Evolutionary conservation across 2,797 vertebrate genomes (phyloP).

Genomic region (Huso huso): DNA sequence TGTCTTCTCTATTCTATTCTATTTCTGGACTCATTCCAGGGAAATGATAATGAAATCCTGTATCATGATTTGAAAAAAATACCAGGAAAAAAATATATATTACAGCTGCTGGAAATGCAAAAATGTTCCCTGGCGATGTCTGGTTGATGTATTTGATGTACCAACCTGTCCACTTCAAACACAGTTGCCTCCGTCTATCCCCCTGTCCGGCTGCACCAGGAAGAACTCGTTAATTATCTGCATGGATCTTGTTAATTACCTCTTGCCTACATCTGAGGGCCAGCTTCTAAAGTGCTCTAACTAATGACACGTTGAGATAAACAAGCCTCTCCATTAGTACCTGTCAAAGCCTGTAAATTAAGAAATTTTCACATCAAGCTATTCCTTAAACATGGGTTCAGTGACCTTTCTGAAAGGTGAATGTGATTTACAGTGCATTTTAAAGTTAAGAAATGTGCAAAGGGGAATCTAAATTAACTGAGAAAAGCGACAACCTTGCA

Average conservation of each 20-base stretch:
- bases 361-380: constrained; percentile 68
- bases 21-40: no score
- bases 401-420: neutral
- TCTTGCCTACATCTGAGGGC: constrained; percentile 72
- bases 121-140: no score
- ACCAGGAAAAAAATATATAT: no score
- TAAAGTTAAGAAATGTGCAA: neutral
- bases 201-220: constrained; percentile 14
- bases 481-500: no score
- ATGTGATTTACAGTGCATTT: constrained; percentile 7
- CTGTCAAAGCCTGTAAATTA: constrained; percentile 73
- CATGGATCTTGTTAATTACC: constrained; percentile 84
- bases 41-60: no score
- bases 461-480: constrained; percentile 3
- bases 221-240: constrained; percentile 80
- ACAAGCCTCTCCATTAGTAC: constrained; percentile 74
- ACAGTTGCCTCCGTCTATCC: constrained; percentile 30
- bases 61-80: no score
- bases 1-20: no score
- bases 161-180: constrained; percentile 22
- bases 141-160: neutral
- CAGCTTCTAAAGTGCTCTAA: constrained; percentile 72
- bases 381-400: constrained; percentile 1
- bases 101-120: no score
- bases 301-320: constrained; percentile 93